phyloP scores from a whole-genome alignment of 37 sponge, comb jelly and placozoan genomes.

The Agelas oroides region DNA sequence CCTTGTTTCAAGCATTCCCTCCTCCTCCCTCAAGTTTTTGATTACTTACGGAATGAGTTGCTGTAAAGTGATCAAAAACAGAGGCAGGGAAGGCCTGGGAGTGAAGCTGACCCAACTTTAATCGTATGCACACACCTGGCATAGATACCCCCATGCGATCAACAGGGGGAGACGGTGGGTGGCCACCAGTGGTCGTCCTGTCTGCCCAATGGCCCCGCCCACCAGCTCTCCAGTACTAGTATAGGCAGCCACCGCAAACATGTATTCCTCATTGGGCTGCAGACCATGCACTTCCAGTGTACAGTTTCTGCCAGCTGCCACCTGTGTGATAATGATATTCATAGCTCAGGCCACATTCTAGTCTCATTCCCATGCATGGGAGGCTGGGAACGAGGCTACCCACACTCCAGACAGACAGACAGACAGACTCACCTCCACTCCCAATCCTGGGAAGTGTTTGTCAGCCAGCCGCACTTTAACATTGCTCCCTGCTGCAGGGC shows the following conservation, averaged over 20 bases:
- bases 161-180: conserved; percentile 54
- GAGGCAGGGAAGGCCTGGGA: too few species aligned
- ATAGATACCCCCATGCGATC: conserved; percentile 62
- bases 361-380: too few species aligned
- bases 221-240: conserved; percentile 62
- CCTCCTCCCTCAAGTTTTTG: too few species aligned
- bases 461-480: conserved; percentile 90
- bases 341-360: too few species aligned
- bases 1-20: too few species aligned
- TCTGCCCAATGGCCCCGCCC: conserved; percentile 75
- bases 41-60: too few species aligned
- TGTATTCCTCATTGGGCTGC: conserved; percentile 73
- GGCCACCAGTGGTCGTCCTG: conserved; percentile 76
- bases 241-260: conserved; percentile 92
- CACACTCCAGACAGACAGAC: too few species aligned
- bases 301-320: conserved; percentile 60
- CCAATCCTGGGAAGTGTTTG: conserved; percentile 76
- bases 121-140: conserved; percentile 65
- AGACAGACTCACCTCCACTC: conserved; percentile 58
- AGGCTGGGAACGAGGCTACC: too few species aligned
- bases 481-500: conserved; percentile 83
- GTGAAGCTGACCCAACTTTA: too few species aligned
- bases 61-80: too few species aligned
- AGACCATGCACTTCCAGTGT: conserved; percentile 64
- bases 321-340: conserved; percentile 26